Evolutionary conservation across 2,113 vertebrate genomes (phyloP).

Genomic region (Stomatorhinus ivindoensis): DNA sequence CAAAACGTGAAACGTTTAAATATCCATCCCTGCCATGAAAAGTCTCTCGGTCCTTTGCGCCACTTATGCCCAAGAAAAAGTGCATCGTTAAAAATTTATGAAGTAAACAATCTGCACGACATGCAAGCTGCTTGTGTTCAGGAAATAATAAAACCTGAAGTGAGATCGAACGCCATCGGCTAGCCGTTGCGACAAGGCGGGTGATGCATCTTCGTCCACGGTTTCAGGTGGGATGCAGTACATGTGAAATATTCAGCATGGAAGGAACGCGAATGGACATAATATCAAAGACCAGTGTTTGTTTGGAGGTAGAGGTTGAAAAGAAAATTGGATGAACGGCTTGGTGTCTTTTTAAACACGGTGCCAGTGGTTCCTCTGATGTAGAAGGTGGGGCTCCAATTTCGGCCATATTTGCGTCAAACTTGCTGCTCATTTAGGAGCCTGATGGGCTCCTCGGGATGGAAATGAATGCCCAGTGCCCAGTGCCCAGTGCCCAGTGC

Average conservation of each 20-base stretch:
- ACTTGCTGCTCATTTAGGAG: background rate
- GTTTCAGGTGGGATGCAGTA: background rate
- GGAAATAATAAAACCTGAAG: background rate
- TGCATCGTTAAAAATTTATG: background rate
- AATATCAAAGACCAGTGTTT: background rate
- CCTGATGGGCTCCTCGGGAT: background rate
- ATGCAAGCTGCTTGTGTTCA: background rate
- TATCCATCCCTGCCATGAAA: background rate
- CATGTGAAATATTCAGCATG: background rate
- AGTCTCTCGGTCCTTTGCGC: background rate
- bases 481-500: background rate
- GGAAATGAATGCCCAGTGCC: background rate
- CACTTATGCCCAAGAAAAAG: constrained; percentile 1
- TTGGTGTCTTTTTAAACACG: background rate
- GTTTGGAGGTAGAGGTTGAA: background rate
- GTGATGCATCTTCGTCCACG: background rate
- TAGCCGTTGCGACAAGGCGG: background rate
- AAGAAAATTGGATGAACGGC: background rate
- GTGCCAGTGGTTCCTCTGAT: background rate
- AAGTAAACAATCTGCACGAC: background rate
- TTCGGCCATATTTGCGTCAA: background rate
- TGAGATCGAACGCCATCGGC: background rate
- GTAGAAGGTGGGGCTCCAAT: background rate
- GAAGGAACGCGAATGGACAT: background rate
- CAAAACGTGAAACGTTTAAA: background rate